Conservation (phyloP, 2,888 invertebrate species). For the Apotomis betuletana region DNA sequence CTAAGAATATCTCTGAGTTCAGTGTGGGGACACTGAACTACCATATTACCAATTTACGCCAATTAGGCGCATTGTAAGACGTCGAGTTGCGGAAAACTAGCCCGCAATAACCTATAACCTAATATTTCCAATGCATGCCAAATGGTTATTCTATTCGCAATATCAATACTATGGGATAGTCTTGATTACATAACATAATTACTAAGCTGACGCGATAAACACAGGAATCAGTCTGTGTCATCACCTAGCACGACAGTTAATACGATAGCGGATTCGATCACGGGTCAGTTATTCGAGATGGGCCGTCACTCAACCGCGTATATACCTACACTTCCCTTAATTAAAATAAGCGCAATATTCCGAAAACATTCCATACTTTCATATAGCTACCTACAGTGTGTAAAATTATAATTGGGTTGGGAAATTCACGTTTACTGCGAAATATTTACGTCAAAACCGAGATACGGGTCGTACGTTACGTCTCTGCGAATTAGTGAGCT, state of each 20-base stretch:
- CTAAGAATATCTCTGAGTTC: no score
- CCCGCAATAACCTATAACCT: no score
- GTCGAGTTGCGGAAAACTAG: no score
- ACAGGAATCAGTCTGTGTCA: background rate
- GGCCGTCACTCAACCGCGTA: background rate
- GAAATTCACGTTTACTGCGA: slow-evolving; percentile 54
- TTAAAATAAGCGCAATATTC: slow-evolving; percentile 21
- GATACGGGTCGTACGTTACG: slow-evolving; percentile 61
- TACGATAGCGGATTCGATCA: background rate
- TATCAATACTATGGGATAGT: background rate
- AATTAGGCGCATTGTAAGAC: no score
- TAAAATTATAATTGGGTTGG: slow-evolving; percentile 49
- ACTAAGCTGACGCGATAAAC: background rate
- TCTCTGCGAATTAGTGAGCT: slow-evolving; percentile 59
- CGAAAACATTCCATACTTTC: slow-evolving; percentile 28
- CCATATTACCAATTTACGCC: no score
- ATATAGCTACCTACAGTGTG: slow-evolving; percentile 12
- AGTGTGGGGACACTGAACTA: no score
- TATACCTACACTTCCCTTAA: slow-evolving; percentile 1
- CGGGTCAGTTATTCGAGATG: slow-evolving; percentile 4
- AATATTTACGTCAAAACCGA: slow-evolving; percentile 60
- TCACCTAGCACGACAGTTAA: slow-evolving; percentile 1
- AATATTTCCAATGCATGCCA: no score
- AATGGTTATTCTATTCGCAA: no score
- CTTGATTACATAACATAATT: background rate